Percentiles rank a stretch among this genome's conserved stretches.
Conservation (phyloP, 1,140 invertebrate genomes). For the Drosophila trapezifrons region DNA sequence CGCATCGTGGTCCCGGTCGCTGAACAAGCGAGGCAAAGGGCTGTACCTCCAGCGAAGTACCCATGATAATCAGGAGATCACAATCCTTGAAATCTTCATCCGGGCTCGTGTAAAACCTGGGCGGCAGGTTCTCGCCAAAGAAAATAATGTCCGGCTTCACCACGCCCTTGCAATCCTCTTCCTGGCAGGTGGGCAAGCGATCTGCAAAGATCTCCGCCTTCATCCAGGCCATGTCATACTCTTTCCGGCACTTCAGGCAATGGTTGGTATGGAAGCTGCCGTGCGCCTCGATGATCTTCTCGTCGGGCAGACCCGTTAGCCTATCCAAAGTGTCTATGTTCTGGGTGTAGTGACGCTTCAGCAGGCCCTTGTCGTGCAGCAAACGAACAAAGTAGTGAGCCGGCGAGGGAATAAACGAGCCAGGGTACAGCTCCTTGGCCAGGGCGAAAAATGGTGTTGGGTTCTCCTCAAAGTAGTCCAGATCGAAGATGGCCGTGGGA, state of each 20-base stretch:
- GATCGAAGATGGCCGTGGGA: constrained; percentile 98
- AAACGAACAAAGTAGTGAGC: constrained; percentile 94
- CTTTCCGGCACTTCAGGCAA: constrained; percentile 90
- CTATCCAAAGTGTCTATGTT: constrained; percentile 97
- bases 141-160: constrained; percentile 98
- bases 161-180: constrained; percentile 86
- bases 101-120: constrained; percentile 88
- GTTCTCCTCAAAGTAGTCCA: constrained; percentile 92
- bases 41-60: constrained; percentile 96
- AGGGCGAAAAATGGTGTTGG: constrained; percentile 94
- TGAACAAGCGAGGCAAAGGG: constrained; percentile 96
- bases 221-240: constrained; percentile 92
- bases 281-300: constrained; percentile 96
- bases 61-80: constrained; percentile 97
- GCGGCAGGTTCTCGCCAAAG: constrained; percentile 95
- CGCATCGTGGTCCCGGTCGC: constrained; percentile 88
- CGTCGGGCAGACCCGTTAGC: constrained; percentile 92
- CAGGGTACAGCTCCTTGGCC: constrained; percentile 94
- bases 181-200: constrained; percentile 90
- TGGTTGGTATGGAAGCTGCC: constrained; percentile 96
- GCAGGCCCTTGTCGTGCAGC: constrained; percentile 91
- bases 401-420: constrained; percentile 91
- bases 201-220: constrained; percentile 89
- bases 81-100: constrained; percentile 92
- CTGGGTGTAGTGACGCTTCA: constrained; percentile 94